Base-by-base conservation (phyloP, 1,140 invertebrate species). In the Drosophila funebris region DNA sequence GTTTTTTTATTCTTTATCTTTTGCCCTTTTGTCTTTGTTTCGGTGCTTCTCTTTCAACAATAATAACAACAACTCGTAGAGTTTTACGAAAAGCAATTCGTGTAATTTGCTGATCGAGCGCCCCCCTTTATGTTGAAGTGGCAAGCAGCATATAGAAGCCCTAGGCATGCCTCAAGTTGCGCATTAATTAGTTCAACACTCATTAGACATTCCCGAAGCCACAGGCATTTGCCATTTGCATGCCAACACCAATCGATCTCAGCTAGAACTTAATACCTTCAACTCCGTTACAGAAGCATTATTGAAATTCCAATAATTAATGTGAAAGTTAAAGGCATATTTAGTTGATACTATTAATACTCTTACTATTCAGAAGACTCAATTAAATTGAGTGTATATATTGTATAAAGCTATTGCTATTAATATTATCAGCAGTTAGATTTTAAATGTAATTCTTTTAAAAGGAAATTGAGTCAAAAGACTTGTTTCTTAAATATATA, bases 181-280 rank as follows among this genome's bases (percentile, higher is more conserved):
- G 74, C 72, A 77, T 83, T 88, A 83, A 88, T 89, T 88, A 88
- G 83, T 88, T 88, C 75, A 78, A 68, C 81, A 69, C 62, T 36
- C 81, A 56, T 69, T 84, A 84, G 76, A 73, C 24, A 79, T 73
- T 73, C 73, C 44, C 33, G 39, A 74, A 78, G 76, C 78, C 83
- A 82, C 76, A 88, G 72, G 78, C 57, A 88, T 85, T 69, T 73
- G 72, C 39, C 53, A 83, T 75, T 75, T 82, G 74, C 79, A 75
- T 77, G 78, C 54, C 72, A 70, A 68, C 13, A 52, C 11, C 22
- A 31, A 24, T 14, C 46, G 52, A 48, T 66, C 50, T 33, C 56
- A 62, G 63, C 44, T 53, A 69, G 80, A 84, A 79, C 66, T 69
- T 73, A 83, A 83, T 76, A 84, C 72, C n/a, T 41, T 18, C 36